These are phyloP conservation scores for Phalacrocorax aristotelis DNA, from an alignment of 2,113 vertebrate species.

Conservation along the genomic window DNA sequence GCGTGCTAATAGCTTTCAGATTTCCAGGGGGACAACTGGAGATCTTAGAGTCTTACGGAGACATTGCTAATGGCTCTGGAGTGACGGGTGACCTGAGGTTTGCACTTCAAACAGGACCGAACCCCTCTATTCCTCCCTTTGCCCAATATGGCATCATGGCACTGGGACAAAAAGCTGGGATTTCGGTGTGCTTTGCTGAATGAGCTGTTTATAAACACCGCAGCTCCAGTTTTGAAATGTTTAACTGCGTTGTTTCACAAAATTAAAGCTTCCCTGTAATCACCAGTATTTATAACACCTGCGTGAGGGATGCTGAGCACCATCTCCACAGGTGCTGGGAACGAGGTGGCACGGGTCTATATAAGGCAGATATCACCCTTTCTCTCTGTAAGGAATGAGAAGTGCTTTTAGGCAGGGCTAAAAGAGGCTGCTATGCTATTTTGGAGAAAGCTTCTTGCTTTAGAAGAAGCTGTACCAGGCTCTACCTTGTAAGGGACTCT, in stretches of 20 bases:
- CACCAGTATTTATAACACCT: not conserved
- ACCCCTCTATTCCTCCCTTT: not conserved
- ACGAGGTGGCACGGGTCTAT: not conserved
- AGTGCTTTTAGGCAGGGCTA: not conserved
- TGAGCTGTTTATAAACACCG: not conserved
- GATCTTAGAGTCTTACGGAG: not conserved
- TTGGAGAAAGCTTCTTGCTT: not conserved
- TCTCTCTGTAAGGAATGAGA: not conserved
- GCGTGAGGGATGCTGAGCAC: not conserved
- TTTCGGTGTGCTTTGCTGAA: not conserved
- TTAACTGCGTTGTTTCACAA: not conserved
- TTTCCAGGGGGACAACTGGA: constrained; percentile 23
- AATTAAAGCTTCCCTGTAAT: not conserved
- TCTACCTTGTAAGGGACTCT: not conserved
- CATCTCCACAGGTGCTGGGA: not conserved
- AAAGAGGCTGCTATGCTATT: not conserved
- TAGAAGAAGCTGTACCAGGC: not conserved
- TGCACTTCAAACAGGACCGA: not conserved
- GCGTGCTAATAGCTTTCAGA: constrained; percentile 62
- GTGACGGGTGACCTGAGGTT: not conserved
- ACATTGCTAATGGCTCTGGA: not conserved
- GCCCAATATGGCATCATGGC: accelerated
- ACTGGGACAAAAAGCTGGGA: not conserved
- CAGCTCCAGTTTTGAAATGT: not conserved
- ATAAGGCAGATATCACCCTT: not conserved